These are phyloP conservation scores for Drosophila cardini DNA, from an alignment of 1,140 invertebrate species.

Conservation along the genomic window DNA sequence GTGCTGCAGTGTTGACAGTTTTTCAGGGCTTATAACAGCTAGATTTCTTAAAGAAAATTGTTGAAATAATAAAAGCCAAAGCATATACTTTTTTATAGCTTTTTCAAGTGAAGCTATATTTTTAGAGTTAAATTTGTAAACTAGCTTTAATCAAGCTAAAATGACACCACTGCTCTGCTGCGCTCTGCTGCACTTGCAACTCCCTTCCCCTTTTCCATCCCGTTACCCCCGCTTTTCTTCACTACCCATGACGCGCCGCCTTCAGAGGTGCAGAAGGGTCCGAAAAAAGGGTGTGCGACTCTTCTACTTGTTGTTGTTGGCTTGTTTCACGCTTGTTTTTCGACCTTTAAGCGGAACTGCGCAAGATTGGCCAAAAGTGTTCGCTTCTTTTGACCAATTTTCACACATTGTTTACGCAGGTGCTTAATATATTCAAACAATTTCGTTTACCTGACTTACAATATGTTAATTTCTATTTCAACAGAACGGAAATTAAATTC, in stretches of 20 bases:
- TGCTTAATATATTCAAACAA: conserved; percentile 50
- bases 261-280: conserved; percentile 11
- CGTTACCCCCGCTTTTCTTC: no score
- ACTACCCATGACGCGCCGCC: background rate
- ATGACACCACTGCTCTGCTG: background rate
- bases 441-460: conserved; percentile 11
- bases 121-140: no score
- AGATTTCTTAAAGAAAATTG: no score
- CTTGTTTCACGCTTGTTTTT: conserved; percentile 66
- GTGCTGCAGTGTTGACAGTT: conserved; percentile 12
- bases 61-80: no score
- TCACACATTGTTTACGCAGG: conserved; percentile 68
- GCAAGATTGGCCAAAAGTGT: conserved; percentile 57
- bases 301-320: background rate
- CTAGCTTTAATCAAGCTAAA: no score
- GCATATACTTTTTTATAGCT: no score
- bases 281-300: conserved; percentile 42
- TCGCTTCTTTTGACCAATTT: conserved; percentile 60
- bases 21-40: no score
- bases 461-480: conserved; percentile 61
- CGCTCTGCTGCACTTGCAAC: conserved; percentile 52
- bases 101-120: no score
- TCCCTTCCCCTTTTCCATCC: background rate
- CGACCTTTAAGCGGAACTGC: conserved; percentile 64
- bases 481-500: conserved; percentile 64